Conservation (phyloP, 2,113 vertebrate species). For the Cyanoderma ruficeps region DNA sequence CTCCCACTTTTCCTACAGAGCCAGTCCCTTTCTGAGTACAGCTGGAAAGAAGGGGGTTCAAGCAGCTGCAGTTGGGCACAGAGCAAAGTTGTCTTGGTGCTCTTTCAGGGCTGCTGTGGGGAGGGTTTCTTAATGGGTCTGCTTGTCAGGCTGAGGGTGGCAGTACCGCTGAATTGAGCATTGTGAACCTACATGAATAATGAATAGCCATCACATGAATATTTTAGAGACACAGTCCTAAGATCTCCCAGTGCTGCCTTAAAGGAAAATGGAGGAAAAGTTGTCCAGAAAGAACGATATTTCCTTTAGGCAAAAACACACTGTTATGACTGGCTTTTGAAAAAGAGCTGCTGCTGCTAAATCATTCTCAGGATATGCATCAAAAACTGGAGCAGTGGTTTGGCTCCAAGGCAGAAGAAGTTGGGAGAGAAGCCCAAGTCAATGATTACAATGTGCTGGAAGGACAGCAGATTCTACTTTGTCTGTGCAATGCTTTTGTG, state of each 20-base stretch:
- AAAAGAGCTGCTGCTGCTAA: neutral
- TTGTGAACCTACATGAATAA: conserved; percentile 30
- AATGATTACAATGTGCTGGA: neutral
- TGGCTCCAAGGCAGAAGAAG: conserved; percentile 12
- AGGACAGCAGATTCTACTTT: neutral
- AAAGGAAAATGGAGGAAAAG: conserved; percentile 44
- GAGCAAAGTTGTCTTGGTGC: neutral
- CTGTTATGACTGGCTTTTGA: neutral
- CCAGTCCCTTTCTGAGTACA: neutral
- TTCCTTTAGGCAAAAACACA: conserved; percentile 51
- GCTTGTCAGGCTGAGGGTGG: conserved; percentile 45
- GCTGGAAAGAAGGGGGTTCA: neutral
- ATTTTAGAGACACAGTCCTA: conserved; percentile 8
- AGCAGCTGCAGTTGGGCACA: neutral
- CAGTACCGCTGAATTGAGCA: neutral
- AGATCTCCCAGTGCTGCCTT: conserved; percentile 8
- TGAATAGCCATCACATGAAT: conserved; percentile 33
- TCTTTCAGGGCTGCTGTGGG: neutral
- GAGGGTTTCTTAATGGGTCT: neutral
- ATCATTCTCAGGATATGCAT: conserved; percentile 20
- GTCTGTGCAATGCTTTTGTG: neutral
- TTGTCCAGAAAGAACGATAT: conserved; percentile 37
- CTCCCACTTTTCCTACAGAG: neutral
- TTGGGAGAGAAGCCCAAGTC: neutral
- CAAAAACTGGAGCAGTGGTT: neutral